Base-by-base conservation (phyloP, 2,888 invertebrate species). In the Heliconius ismenius region DNA sequence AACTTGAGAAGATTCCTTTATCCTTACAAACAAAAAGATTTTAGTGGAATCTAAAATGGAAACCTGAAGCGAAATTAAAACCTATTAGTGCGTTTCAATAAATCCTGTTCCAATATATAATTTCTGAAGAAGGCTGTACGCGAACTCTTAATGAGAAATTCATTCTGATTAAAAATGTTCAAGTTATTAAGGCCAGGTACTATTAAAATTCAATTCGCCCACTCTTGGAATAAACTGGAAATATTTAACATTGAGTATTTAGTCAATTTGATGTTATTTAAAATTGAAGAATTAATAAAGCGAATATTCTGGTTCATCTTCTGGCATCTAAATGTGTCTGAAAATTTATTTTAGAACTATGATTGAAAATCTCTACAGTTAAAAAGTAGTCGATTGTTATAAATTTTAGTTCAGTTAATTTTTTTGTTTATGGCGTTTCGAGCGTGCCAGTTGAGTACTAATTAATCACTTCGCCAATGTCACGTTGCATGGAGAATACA, bases 101-200 rank as follows among this genome's bases (percentile, higher is more conserved):
- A 76, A 69, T 63, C 69, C 75, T 62, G 68, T 49, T 70, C 49
- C 70, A 72, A 76, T 72, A 72, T 62, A 74, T 76, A 69, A 74
- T 62, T 74, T 74, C 54, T 49, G 63, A 73, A 74, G 74, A 64
- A 67, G 58, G 62, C 67, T 77, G 62, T 58, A 73, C 75, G 75
- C 65, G 75, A 3, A n/a, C 58, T 73, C 76, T 77, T 70, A 77
- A 79, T 79, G 73, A 79, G 75, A 79, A 64, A 75, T 77, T 79
- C 75, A 74, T 79, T 76, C 73, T 68, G 49, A 77, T 76, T 79
- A 75, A 79, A 79, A 79, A 74, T 76, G 65, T 62, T 62, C 11
- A 10, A 69, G 36, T 68, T 74, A 65, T 62, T 69, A 69, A 75
- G 60, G 24, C 68, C 74, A 69, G 73, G 77, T 73, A 69, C 62